A percentile compares a stretch with the other conserved stretches of the same genome.
Conservation (phyloP, 2,888 invertebrate species). For the Reticulitermes lucifugus region DNA sequence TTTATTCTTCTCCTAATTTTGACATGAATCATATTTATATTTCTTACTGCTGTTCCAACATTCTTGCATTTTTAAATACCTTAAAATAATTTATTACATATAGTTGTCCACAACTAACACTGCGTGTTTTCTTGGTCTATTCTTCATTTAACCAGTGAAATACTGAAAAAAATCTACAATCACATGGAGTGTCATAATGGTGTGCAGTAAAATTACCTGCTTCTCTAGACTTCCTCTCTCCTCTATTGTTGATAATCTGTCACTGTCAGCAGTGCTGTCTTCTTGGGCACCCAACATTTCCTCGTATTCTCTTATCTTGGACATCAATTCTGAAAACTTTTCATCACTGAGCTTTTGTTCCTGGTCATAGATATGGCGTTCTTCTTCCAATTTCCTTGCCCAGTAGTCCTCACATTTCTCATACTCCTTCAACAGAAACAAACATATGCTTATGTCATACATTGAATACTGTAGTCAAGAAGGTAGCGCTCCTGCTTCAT, state of each 20-base stretch:
- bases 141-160: too few relatives aligned
- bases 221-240: conserved; percentile 79
- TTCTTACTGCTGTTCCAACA: too few relatives aligned
- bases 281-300: conserved; percentile 72
- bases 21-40: too few relatives aligned
- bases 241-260: conserved; percentile 78
- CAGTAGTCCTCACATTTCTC: conserved; percentile 91
- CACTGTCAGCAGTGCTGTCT: conserved; percentile 57
- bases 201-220: conserved; percentile 65
- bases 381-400: conserved; percentile 82
- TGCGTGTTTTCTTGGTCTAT: too few relatives aligned
- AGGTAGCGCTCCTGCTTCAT: too few relatives aligned
- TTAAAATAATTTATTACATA: too few relatives aligned
- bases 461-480: too few relatives aligned
- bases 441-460: background rate
- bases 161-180: too few relatives aligned
- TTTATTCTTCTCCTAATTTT: too few relatives aligned
- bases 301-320: conserved; percentile 84
- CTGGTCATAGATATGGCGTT: conserved; percentile 75
- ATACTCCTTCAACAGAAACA: conserved; percentile 68
- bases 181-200: too few relatives aligned
- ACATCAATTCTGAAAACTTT: conserved; percentile 78
- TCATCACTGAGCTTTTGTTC: conserved; percentile 82
- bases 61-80: too few relatives aligned
- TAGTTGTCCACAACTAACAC: too few relatives aligned